Percentiles rank a stretch among this genome's conserved stretches.
phyloP scores from a whole-genome alignment of 2,797 vertebrate genomes.

The Crenuchus spilurus region DNA sequence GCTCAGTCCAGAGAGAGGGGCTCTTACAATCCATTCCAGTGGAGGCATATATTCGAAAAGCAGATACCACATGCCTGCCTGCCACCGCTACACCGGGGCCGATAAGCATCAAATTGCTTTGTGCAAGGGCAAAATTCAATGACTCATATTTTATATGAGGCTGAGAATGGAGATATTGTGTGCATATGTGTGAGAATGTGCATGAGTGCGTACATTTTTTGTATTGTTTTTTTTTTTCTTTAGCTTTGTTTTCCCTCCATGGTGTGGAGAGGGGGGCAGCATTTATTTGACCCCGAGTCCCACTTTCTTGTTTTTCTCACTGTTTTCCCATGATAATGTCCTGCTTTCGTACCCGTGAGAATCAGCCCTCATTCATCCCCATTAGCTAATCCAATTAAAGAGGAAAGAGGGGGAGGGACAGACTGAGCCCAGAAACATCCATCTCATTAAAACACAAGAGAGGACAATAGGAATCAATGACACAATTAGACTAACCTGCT shows the following conservation, averaged over 20 bases:
- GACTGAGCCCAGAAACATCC: slow-evolving; percentile 51
- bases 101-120: slow-evolving; percentile 52
- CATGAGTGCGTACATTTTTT: background rate
- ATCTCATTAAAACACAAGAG: slow-evolving; percentile 61
- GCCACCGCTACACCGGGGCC: background rate
- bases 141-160: slow-evolving; percentile 33
- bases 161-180: slow-evolving; percentile 14
- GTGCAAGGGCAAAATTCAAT: slow-evolving; percentile 42
- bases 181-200: background rate
- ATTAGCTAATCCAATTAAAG: slow-evolving; percentile 65
- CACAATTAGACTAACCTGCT: slow-evolving; percentile 13
- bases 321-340: background rate
- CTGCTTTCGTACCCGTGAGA: slow-evolving; percentile 22
- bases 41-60: slow-evolving; percentile 16
- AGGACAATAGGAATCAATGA: slow-evolving; percentile 48
- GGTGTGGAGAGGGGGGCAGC: slow-evolving; percentile 12
- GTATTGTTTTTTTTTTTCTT: no score
- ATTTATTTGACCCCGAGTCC: slow-evolving; percentile 39
- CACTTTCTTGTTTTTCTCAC: slow-evolving; percentile 26
- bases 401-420: slow-evolving; percentile 30
- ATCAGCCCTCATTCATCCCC: slow-evolving; percentile 51
- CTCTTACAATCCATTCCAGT: slow-evolving; percentile 19
- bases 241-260: background rate
- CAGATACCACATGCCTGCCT: slow-evolving; percentile 24
- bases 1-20: background rate